Percentiles rank a stretch among this genome's conserved stretches.
phyloP scores from a whole-genome alignment of 2,113 vertebrate species.

The Triplophysa tibetana region DNA sequence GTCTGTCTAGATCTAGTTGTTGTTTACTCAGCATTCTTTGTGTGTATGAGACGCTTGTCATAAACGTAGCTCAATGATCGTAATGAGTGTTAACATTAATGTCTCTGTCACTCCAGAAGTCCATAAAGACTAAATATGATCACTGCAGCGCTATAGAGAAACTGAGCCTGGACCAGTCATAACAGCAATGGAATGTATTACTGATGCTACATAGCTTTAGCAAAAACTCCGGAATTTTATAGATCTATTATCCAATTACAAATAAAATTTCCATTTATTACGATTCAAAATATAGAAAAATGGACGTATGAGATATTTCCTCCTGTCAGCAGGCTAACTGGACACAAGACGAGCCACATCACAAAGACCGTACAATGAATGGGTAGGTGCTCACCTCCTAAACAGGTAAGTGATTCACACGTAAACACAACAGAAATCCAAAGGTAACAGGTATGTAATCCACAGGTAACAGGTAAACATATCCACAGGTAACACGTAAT shows the following conservation, averaged over 20 bases:
- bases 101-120: constrained; percentile 41
- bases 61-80: constrained; percentile 72
- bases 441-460: too few relatives aligned
- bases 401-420: too few relatives aligned
- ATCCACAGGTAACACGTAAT: too few relatives aligned
- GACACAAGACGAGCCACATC: too few relatives aligned
- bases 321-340: too few relatives aligned
- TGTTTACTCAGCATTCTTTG: constrained; percentile 36
- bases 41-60: constrained; percentile 15
- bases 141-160: constrained; percentile 37
- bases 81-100: constrained; percentile 61
- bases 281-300: background rate
- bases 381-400: too few relatives aligned
- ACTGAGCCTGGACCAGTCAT: background rate
- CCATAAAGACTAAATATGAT: constrained; percentile 43
- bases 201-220: background rate
- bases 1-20: background rate
- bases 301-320: too few relatives aligned
- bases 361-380: too few relatives aligned
- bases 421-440: too few relatives aligned
- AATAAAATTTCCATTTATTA: too few relatives aligned
- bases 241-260: background rate
- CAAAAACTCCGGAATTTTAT: background rate
- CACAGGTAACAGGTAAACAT: too few relatives aligned
- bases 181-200: background rate